Base-by-base conservation (phyloP, 2,113 vertebrate species). In the Rhinopithecus roxellana region DNA sequence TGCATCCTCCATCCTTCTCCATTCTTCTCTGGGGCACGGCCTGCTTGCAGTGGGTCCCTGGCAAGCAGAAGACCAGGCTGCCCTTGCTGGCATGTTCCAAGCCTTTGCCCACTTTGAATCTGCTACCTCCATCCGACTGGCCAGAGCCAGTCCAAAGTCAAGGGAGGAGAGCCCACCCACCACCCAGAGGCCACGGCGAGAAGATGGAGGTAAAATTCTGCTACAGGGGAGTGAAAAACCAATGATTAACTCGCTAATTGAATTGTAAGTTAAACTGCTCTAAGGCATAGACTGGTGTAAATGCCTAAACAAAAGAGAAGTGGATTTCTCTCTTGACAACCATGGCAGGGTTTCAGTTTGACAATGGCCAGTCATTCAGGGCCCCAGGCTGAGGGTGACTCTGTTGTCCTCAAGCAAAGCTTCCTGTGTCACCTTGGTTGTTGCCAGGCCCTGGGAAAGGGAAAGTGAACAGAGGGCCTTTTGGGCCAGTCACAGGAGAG, bases 1-100 rank as follows among this genome's bases (percentile, higher is more conserved):
- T 1, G 1, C 0, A 1, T 13, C 27, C 59, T 22, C 35, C 74
- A 0, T 45, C 30, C 45, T n/a, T 3, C 45, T 61, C 35, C 74
- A 0, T 55, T n/a, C 45, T n/a, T 3, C 45, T 61, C 14, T 3
- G 4, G 30, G 43, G 22, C 61, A 10, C 16, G 7, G 11, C 35
- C 67, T 75, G 35, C 35, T 30, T 7, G 0, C 0, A 18, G 23
- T 16, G 9, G 48, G 43, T 35, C 35, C 69, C 57, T 57, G 64
- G 40, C 67, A 18, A 18, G 13, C 23, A 67, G 27, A 81, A 48
- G 40, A 52, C 45, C 32, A 35, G 81, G 75, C 32, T 5, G 38
- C 64, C 17, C 57, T 13, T 10, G 45, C 17, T 8, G 10, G 16
- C 17, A 16, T 45, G 48, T 48, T 27, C 75, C 38, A 72, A 25